Evolutionary conservation across 2,888 invertebrate genomes (phyloP).

Genomic region (Mycalesis mineus): DNA sequence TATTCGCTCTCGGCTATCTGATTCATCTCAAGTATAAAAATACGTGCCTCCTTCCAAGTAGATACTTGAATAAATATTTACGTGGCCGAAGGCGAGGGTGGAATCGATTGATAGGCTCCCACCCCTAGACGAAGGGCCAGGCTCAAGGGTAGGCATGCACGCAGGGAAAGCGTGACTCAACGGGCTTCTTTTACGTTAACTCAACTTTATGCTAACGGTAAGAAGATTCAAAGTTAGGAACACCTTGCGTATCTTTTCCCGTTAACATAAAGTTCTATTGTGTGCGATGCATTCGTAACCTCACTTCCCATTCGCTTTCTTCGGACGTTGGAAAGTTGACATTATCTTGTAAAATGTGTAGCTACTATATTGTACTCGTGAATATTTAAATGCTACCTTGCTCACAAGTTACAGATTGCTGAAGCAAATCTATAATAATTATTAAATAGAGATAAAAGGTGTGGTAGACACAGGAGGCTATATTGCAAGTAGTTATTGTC

Average conservation of each 20-base stretch:
- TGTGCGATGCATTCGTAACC: constrained; percentile 5
- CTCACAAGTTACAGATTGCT: too few species aligned
- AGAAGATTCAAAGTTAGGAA: not conserved
- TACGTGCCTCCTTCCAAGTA: constrained; percentile 23
- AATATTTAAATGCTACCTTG: too few species aligned
- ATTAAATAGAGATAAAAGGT: too few species aligned
- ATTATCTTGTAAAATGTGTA: constrained; percentile 3
- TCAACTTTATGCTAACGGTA: too few species aligned
- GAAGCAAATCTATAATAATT: too few species aligned
- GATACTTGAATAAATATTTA: constrained; percentile 52
- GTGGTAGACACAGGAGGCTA: too few species aligned
- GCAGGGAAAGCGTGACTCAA: constrained; percentile 24
- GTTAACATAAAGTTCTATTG: not conserved
- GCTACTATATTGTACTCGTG: too few species aligned
- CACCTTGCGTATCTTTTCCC: not conserved
- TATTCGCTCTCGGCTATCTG: not conserved
- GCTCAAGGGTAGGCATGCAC: constrained; percentile 46
- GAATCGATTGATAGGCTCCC: constrained; percentile 54
- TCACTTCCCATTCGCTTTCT: constrained; percentile 8
- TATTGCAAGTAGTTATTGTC: too few species aligned
- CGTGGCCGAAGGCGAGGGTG: constrained; percentile 47
- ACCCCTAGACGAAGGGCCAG: constrained; percentile 41
- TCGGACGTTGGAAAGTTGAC: constrained; percentile 1
- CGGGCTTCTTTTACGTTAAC: not conserved
- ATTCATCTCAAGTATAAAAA: constrained; percentile 4